phyloP scores from a whole-genome alignment of 1,140 invertebrate genomes.

The Diachasmimorpha longicaudata region DNA sequence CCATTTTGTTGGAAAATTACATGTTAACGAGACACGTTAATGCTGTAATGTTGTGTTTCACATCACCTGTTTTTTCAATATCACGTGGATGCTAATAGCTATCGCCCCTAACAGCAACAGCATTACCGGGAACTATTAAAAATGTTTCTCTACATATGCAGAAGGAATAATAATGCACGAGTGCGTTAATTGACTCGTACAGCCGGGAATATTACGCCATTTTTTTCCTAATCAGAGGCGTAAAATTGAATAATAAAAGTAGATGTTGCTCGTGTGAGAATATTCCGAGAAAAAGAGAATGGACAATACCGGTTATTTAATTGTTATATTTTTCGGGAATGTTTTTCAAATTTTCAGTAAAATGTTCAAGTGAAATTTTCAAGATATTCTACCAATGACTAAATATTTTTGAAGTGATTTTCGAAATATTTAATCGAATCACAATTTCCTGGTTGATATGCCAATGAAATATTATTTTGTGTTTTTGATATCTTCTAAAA shows the following conservation, averaged over 20 bases:
- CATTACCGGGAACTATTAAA: background rate
- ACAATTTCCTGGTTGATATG: too few species aligned
- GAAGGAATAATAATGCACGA: background rate
- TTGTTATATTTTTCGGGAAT: background rate
- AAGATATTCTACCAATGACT: too few species aligned
- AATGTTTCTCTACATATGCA: background rate
- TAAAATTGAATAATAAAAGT: background rate
- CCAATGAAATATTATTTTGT: too few species aligned
- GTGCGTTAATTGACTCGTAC: background rate
- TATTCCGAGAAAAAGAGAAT: background rate
- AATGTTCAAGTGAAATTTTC: too few species aligned
- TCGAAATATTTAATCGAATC: too few species aligned
- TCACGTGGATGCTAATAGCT: background rate
- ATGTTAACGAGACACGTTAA: constrained; percentile 1
- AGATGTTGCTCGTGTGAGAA: background rate
- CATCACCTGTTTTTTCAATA: constrained; percentile 7
- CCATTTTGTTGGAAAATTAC: background rate
- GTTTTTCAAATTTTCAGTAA: too few species aligned
- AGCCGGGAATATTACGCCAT: background rate
- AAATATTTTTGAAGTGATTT: too few species aligned
- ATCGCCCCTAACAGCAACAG: background rate
- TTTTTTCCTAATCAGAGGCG: background rate
- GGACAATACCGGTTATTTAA: background rate
- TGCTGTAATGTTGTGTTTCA: background rate
- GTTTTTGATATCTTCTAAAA: too few species aligned